Percentiles rank a stretch among this genome's conserved stretches.
Conservation (phyloP, 2,113 vertebrate species). For the Agapornis roseicollis region DNA sequence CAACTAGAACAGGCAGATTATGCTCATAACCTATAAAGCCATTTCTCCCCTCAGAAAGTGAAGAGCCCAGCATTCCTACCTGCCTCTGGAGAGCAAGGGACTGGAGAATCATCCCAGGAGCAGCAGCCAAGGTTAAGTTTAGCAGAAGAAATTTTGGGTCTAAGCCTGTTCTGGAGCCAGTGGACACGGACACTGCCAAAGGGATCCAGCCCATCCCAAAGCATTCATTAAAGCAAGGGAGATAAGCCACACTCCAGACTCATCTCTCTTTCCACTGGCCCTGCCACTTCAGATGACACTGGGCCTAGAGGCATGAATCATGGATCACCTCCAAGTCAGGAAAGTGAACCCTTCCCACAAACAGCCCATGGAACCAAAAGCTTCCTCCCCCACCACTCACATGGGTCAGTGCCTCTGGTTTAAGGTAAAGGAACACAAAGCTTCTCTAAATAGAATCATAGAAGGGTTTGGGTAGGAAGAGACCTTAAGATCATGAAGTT, state of each 20-base stretch:
- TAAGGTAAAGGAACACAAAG: neutral
- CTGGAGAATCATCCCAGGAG: neutral
- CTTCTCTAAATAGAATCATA: neutral
- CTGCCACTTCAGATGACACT: neutral
- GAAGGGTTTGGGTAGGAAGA: neutral
- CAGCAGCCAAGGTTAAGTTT: neutral
- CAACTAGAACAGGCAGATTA: neutral
- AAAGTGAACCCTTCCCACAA: neutral
- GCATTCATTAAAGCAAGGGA: neutral
- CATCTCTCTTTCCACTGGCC: neutral
- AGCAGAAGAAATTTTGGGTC: neutral
- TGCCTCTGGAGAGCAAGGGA: neutral
- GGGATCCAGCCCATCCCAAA: neutral
- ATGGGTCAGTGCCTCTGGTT: neutral
- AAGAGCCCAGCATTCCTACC: neutral
- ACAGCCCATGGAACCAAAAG: neutral
- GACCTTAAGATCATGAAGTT: neutral
- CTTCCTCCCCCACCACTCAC: rapidly evolving
- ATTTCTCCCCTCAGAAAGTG: neutral
- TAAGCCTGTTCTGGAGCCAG: neutral
- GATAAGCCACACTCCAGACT: neutral
- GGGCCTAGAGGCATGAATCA: rapidly evolving
- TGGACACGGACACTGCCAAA: neutral
- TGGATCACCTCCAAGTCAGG: rapidly evolving
- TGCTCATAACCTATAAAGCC: neutral